phyloP scores from a whole-genome alignment of 2,797 vertebrate genomes.

The Muraenolepis orangiensis region DNA sequence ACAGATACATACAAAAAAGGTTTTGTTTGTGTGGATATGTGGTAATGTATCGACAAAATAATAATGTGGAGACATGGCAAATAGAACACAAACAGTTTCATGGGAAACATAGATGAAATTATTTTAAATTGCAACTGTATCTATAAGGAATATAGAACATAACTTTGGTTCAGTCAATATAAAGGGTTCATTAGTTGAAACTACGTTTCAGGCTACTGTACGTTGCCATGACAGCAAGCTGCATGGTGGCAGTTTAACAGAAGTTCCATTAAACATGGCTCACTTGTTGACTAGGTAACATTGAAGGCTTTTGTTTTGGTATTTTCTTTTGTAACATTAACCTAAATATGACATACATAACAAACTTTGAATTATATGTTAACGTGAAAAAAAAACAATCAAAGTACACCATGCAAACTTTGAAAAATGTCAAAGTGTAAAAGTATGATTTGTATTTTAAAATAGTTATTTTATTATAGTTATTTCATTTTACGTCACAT shows the following conservation, averaged over 20 bases:
- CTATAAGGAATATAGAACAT: background rate
- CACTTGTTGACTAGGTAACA: background rate
- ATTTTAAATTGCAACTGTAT: background rate
- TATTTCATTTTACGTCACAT: background rate
- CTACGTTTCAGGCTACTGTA: constrained; percentile 30
- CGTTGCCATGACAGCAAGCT: constrained; percentile 57
- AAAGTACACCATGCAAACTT: background rate
- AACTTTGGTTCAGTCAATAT: background rate
- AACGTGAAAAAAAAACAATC: background rate
- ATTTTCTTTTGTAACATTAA: background rate
- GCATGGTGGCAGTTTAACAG: constrained; percentile 41
- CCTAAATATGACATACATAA: background rate
- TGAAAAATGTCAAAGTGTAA: background rate
- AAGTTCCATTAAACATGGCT: constrained; percentile 3
- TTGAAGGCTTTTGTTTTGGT: background rate
- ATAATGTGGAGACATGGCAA: background rate
- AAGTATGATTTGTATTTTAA: background rate
- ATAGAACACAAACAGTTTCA: background rate
- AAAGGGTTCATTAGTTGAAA: background rate
- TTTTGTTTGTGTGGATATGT: background rate
- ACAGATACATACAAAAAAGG: too few relatives aligned
- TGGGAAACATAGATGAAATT: background rate
- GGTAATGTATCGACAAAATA: background rate
- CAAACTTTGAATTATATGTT: background rate
- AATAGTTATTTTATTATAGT: background rate